These are phyloP conservation scores for Trissonchulus sp. DNA, from an alignment of 2,888 invertebrate genomes.

Conservation along the genomic window DNA sequence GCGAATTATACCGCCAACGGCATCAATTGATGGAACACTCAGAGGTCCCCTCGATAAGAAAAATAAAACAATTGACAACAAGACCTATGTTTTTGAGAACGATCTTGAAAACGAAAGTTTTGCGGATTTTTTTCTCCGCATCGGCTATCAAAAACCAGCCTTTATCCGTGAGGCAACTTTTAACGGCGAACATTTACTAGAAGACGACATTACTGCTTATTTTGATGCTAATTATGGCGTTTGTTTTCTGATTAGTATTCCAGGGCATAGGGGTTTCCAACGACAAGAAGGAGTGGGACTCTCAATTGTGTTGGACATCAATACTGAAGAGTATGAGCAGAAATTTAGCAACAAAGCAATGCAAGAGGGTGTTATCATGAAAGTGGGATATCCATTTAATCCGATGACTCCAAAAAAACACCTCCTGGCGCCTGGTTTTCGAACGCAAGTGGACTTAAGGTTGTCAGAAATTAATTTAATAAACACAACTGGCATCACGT, in stretches of 20 bases:
- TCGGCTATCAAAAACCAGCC: not conserved
- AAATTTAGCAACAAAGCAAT: not conserved
- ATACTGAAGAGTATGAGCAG: not conserved
- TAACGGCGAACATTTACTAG: not conserved
- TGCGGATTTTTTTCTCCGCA: not conserved
- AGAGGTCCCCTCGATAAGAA: too few species aligned
- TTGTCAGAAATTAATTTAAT: not conserved
- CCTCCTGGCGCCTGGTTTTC: too few species aligned
- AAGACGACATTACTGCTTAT: not conserved
- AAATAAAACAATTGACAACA: not conserved
- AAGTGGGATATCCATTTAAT: not conserved
- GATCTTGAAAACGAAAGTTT: not conserved
- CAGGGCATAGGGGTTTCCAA: not conserved
- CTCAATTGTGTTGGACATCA: not conserved
- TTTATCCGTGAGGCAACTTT: not conserved
- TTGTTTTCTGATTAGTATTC: not conserved
- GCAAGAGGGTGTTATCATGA: not conserved
- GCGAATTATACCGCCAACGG: not conserved
- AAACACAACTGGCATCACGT: not conserved
- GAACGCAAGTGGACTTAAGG: not conserved
- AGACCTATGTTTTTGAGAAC: not conserved
- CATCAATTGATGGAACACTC: not conserved
- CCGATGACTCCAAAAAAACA: not conserved
- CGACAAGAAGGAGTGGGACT: not conserved
- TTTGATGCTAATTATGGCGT: not conserved